These are phyloP conservation scores for Caligus rogercresseyi DNA, from an alignment of 1,140 invertebrate species.

Conservation along the genomic window DNA sequence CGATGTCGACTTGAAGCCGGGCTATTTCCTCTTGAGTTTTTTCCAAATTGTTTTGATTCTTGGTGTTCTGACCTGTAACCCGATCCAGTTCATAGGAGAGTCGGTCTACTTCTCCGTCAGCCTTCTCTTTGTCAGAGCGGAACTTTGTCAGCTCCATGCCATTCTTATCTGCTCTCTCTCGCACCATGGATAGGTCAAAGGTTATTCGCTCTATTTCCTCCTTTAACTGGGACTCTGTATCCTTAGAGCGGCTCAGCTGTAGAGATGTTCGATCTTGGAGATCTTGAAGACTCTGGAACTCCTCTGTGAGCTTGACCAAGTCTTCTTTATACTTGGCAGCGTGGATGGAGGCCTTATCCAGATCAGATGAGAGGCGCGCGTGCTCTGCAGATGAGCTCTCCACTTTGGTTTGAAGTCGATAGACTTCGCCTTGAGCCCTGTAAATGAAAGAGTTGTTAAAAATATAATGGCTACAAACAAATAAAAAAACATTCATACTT, in stretches of 20 bases:
- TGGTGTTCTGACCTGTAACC: conserved; percentile 57
- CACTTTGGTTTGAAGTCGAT: conserved; percentile 63
- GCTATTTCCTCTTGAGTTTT: conserved; percentile 73
- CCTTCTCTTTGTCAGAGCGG: conserved; percentile 65
- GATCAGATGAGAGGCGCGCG: conserved; percentile 60
- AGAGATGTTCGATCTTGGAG: conserved; percentile 64
- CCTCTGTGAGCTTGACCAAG: conserved; percentile 62
- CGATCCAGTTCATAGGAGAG: conserved; percentile 64
- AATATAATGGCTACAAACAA: too few relatives aligned
- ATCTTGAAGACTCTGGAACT: conserved; percentile 57
- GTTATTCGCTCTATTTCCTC: conserved; percentile 59
- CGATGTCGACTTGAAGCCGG: conserved; percentile 61
- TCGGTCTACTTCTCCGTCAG: conserved; percentile 61
- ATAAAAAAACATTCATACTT: conserved; percentile 37
- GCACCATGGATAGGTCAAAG: conserved; percentile 60
- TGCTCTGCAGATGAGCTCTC: conserved; percentile 65
- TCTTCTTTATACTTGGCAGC: conserved; percentile 61
- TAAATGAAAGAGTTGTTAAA: conserved; percentile 30
- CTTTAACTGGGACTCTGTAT: conserved; percentile 74
- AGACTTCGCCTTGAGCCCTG: conserved; percentile 65
- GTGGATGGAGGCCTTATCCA: conserved; percentile 60
- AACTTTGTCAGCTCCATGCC: conserved; percentile 60
- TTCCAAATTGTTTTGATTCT: conserved; percentile 60
- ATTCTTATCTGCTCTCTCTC: conserved; percentile 72
- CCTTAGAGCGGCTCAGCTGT: conserved; percentile 62